phyloP scores from a whole-genome alignment of 2,888 invertebrate species.

The Autographa gamma region DNA sequence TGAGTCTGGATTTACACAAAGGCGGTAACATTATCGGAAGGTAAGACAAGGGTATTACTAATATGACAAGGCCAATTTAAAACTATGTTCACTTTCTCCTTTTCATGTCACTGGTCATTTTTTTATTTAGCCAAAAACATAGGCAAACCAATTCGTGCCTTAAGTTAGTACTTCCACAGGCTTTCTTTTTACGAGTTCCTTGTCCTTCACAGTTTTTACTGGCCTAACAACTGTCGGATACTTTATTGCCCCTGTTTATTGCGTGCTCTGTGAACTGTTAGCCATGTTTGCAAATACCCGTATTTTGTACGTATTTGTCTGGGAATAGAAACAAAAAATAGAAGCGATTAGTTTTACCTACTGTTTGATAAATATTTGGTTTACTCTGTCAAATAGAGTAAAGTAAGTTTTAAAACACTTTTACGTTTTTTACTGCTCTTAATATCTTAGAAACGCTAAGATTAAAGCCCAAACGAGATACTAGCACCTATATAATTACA shows the following conservation, averaged over 20 bases:
- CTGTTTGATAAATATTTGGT: too few relatives aligned
- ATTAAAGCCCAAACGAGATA: not conserved
- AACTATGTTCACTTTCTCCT: not conserved
- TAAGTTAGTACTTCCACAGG: conserved; percentile 42
- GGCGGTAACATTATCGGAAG: not conserved
- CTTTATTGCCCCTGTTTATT: conserved; percentile 38
- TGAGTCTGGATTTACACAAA: not conserved
- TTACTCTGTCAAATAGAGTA: too few relatives aligned
- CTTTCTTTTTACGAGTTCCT: conserved; percentile 35
- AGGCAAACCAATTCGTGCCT: not conserved
- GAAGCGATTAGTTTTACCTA: not conserved
- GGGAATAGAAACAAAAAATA: not conserved
- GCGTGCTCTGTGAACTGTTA: conserved; percentile 6
- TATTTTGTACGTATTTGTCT: not conserved
- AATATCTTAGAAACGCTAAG: not conserved
- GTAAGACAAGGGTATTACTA: not conserved
- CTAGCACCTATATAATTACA: conserved; percentile 60
- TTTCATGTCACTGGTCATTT: not conserved
- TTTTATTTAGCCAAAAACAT: not conserved
- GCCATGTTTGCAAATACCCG: not conserved
- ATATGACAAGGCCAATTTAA: not conserved
- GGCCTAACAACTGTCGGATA: conserved; percentile 34
- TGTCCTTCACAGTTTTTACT: conserved; percentile 45
- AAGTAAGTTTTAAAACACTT: too few relatives aligned
- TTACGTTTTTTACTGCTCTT: not conserved